Percentiles rank a stretch among this genome's conserved stretches.
Conservation (phyloP, 2,888 invertebrate genomes). For the Cryptophagus acutangulus region DNA sequence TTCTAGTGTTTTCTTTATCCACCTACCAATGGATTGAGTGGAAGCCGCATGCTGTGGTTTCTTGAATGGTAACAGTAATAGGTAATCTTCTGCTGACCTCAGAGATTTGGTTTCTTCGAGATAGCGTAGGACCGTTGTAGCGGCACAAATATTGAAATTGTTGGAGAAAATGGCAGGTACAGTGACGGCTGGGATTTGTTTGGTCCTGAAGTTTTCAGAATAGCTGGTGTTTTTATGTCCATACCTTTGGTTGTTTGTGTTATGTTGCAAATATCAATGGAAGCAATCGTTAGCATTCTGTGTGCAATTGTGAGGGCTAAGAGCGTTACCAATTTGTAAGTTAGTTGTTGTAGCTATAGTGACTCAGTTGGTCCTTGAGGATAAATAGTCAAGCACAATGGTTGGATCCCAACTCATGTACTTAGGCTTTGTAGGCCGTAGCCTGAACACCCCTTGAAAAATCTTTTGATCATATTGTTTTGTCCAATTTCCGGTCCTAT, state of each 20-base stretch:
- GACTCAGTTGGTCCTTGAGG: background rate
- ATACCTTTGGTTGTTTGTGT: background rate
- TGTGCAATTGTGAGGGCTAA: constrained; percentile 1
- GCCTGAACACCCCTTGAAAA: constrained; percentile 2
- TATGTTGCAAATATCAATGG: constrained; percentile 7
- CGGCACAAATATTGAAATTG: constrained; percentile 7
- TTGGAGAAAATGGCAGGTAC: background rate
- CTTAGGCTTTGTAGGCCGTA: background rate
- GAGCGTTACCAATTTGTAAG: constrained; percentile 1
- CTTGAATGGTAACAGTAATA: constrained; percentile 9
- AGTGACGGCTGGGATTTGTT: background rate
- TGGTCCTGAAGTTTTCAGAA: constrained; percentile 8
- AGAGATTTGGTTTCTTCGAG: background rate
- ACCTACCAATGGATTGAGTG: constrained; percentile 10
- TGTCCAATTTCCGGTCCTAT: background rate
- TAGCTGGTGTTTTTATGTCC: constrained; percentile 5
- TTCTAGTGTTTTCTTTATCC: constrained; percentile 10
- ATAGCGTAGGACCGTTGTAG: background rate
- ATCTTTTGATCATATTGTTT: background rate
- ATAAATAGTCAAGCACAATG: background rate
- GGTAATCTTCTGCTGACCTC: background rate
- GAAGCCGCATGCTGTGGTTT: constrained; percentile 7
- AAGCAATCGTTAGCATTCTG: constrained; percentile 1
- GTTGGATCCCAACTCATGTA: constrained; percentile 2
- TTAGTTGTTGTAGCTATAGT: background rate